These are phyloP conservation scores for Oscheius sp. DNA, from an alignment of 2,888 invertebrate species.

Conservation along the genomic window DNA sequence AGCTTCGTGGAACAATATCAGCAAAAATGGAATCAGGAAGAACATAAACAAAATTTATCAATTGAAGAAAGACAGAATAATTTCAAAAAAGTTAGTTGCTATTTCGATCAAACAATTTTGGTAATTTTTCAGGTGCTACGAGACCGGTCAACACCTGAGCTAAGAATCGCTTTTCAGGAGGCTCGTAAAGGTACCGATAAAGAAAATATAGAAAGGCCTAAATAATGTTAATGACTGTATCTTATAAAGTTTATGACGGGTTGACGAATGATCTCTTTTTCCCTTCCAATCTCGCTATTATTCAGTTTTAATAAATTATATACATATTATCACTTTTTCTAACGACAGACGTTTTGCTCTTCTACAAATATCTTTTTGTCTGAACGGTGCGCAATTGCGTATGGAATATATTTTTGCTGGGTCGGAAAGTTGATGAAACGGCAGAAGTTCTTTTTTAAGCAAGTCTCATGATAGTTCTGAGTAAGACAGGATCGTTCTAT, in stretches of 20 bases:
- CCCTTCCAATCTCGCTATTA: neutral
- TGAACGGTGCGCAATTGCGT: too few species aligned
- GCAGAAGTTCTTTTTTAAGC: too few species aligned
- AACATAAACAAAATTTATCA: neutral
- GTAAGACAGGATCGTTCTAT: neutral
- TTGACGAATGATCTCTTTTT: neutral
- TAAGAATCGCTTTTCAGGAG: neutral
- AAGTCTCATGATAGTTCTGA: too few species aligned
- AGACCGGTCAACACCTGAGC: neutral
- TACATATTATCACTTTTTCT: neutral
- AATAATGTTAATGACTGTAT: neutral
- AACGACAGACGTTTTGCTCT: too few species aligned
- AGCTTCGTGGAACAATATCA: neutral
- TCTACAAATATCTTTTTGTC: too few species aligned
- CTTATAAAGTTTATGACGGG: neutral
- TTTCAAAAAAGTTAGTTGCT: neutral
- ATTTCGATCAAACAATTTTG: neutral
- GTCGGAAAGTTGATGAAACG: too few species aligned
- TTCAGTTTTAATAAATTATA: neutral
- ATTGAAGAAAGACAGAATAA: neutral
- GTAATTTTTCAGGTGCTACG: neutral
- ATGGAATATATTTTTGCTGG: too few species aligned
- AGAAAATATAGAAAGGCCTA: neutral
- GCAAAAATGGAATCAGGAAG: neutral
- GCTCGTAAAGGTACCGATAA: neutral